Conservation (phyloP, 2,113 vertebrate genomes). For the Ceyx margarethae region DNA sequence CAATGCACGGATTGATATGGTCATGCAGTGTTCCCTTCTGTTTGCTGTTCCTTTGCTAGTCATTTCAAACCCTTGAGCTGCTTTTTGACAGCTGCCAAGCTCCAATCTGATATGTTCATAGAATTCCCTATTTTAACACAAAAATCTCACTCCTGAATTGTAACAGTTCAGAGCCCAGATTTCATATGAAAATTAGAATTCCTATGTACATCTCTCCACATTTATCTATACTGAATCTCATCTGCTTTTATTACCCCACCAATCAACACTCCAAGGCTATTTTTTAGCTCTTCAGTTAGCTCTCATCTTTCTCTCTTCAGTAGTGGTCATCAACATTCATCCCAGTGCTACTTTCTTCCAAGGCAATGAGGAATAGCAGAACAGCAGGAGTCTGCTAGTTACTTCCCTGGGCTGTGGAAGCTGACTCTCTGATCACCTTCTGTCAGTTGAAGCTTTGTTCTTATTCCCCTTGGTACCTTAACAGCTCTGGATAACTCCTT, state of each 20-base stretch:
- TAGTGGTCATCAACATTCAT: neutral
- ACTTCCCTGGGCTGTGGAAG: neutral
- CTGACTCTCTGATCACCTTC: neutral
- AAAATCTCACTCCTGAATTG: neutral
- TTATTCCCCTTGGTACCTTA: neutral
- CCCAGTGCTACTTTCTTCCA: neutral
- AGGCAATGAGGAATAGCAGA: neutral
- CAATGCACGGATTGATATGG: neutral
- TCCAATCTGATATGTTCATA: neutral
- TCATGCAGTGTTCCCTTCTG: neutral
- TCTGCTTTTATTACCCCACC: neutral
- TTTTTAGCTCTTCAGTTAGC: neutral
- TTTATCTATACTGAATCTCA: constrained; percentile 2
- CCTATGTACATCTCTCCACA: neutral
- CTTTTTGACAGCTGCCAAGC: constrained; percentile 29
- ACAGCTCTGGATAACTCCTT: neutral
- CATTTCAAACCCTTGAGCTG: neutral
- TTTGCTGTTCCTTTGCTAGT: neutral
- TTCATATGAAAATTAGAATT: constrained; percentile 27
- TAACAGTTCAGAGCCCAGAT: neutral
- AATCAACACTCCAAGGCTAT: neutral
- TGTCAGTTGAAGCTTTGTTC: neutral
- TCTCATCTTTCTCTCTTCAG: neutral
- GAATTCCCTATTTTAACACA: neutral
- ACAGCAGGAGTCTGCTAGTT: neutral